A percentile compares a stretch with the other conserved stretches of the same genome.
Conservation (phyloP, 2,797 vertebrate genomes). For the Otus scops region DNA sequence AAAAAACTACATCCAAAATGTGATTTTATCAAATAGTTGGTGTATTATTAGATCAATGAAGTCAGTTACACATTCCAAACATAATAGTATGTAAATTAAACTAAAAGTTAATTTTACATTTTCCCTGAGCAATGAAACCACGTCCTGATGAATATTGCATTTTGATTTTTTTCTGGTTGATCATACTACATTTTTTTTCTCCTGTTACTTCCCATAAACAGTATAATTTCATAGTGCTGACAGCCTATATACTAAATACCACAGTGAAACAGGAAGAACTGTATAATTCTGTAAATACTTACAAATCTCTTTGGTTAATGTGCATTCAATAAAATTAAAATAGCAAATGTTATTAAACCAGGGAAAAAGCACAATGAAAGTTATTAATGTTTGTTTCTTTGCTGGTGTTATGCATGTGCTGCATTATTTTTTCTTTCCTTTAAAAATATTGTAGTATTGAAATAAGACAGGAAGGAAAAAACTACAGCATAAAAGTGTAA, state of each 20-base stretch:
- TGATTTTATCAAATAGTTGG: slow-evolving; percentile 34
- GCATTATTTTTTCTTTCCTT: background rate
- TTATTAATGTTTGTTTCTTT: background rate
- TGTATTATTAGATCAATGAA: background rate
- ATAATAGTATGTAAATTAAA: slow-evolving; percentile 35
- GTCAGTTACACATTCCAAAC: background rate
- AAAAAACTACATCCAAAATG: background rate
- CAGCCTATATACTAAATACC: background rate
- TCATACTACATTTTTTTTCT: slow-evolving; percentile 22
- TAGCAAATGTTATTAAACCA: slow-evolving; percentile 8
- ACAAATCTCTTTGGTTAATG: slow-evolving; percentile 20
- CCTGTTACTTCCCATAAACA: background rate
- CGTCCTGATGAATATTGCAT: background rate
- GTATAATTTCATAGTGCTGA: background rate
- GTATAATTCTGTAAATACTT: background rate
- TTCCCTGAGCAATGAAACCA: background rate
- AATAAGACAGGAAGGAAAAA: background rate
- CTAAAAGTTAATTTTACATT: slow-evolving; percentile 37
- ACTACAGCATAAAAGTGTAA: background rate
- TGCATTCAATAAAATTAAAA: slow-evolving; percentile 1
- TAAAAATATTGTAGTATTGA: background rate
- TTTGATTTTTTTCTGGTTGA: slow-evolving; percentile 34
- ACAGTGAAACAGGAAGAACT: background rate
- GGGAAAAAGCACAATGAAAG: background rate
- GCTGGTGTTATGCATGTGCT: background rate